Percentiles rank a stretch among this genome's conserved stretches.
Evolutionary conservation across 1,140 invertebrate genomes (phyloP).

Genomic region (Ceratina calcarata): DNA sequence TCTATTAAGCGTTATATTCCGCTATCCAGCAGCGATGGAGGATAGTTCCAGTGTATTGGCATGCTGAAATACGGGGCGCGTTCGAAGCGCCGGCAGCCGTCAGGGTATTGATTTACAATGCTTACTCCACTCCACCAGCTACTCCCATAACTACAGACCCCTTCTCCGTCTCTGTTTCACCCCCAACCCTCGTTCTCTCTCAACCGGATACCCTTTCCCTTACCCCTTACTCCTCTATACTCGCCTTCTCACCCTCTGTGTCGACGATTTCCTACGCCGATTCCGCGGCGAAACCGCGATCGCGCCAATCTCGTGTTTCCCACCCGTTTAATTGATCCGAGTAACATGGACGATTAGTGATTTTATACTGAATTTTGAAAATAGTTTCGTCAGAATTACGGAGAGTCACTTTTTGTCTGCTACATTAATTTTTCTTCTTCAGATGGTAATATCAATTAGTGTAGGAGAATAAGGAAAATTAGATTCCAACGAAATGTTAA

Average conservation of each 20-base stretch:
- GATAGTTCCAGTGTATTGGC: conserved; percentile 68
- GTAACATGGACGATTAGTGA: neutral
- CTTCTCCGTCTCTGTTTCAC: conserved; percentile 52
- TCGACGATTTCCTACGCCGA: neutral
- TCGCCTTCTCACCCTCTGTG: neutral
- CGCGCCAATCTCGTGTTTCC: neutral
- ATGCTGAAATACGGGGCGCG: conserved; percentile 68
- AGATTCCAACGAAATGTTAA: neutral
- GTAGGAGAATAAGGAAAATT: neutral
- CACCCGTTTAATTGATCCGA: neutral
- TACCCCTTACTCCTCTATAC: neutral
- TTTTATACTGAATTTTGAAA: no score
- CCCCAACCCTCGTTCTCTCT: conserved; percentile 28
- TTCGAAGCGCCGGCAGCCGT: conserved; percentile 70
- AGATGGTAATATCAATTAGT: neutral
- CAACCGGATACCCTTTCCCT: conserved; percentile 1
- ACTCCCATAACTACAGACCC: conserved; percentile 72
- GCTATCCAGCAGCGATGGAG: conserved; percentile 61
- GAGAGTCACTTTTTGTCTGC: no score
- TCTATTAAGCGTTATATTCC: conserved; percentile 59
- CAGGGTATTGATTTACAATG: conserved; percentile 78
- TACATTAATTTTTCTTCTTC: no score
- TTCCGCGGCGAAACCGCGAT: neutral
- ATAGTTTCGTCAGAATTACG: no score
- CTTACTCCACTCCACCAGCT: conserved; percentile 72